Percentiles rank a stretch among this genome's conserved stretches.
These are phyloP conservation scores for Drosophila arawakana DNA, from an alignment of 1,140 invertebrate genomes.

Conservation along the genomic window DNA sequence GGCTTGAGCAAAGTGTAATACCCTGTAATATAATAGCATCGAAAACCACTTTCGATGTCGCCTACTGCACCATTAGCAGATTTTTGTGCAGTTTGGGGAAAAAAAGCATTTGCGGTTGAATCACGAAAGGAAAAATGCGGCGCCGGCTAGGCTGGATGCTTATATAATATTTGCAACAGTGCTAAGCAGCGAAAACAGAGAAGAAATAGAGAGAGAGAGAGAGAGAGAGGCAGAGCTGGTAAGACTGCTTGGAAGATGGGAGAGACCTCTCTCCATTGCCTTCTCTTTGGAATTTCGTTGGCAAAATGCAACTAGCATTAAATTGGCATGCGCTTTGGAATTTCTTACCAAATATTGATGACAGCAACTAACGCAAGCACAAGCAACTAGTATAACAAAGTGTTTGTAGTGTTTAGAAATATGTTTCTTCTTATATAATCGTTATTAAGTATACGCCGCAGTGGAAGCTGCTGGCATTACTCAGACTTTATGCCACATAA, in stretches of 20 bases:
- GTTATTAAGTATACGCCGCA: conserved; percentile 38
- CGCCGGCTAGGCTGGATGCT: conserved; percentile 54
- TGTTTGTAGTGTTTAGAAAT: conserved; percentile 56
- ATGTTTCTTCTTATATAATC: conserved; percentile 41
- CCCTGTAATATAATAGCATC: conserved; percentile 26
- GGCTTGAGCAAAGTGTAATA: conserved; percentile 8
- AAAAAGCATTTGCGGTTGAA: conserved; percentile 59
- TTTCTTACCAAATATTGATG: conserved; percentile 80
- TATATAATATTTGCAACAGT: conserved; percentile 64
- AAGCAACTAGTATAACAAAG: not conserved
- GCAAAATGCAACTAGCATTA: conserved; percentile 53
- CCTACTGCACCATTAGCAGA: conserved; percentile 69
- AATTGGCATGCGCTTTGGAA: conserved; percentile 68
- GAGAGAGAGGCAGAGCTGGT: conserved; percentile 18
- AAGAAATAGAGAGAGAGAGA: conserved; percentile 13
- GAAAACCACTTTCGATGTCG: conserved; percentile 72
- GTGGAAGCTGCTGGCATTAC: conserved; percentile 16
- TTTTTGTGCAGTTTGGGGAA: conserved; percentile 56
- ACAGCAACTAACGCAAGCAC: conserved; percentile 31
- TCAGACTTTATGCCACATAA: conserved; percentile 18
- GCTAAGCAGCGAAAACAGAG: not conserved
- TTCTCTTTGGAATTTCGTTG: conserved; percentile 33
- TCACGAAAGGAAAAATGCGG: conserved; percentile 54
- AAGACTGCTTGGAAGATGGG: conserved; percentile 16
- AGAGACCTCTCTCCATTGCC: not conserved